phyloP scores from a whole-genome alignment of 1,140 invertebrate genomes.

The Adoxophyes honmai region DNA sequence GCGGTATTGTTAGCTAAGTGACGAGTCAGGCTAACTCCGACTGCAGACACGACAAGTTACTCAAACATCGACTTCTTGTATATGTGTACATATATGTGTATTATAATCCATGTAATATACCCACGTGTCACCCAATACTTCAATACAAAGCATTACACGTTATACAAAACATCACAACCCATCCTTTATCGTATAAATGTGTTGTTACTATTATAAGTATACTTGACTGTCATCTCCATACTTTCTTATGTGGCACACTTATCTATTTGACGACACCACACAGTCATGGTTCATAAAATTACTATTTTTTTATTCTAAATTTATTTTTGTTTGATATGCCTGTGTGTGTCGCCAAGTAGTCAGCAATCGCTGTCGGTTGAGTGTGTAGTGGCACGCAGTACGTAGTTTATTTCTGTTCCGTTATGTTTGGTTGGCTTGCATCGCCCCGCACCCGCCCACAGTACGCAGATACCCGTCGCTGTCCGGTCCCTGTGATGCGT shows the following conservation, averaged over 20 bases:
- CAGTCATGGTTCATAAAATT: no score
- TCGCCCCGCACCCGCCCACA: constrained; percentile 28
- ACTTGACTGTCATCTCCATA: no score
- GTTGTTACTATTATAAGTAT: no score
- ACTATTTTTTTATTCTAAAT: no score
- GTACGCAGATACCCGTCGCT: no score
- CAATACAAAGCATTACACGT: no score
- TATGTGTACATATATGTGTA: background rate
- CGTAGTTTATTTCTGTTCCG: constrained; percentile 27
- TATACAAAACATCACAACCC: no score
- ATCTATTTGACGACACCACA: no score
- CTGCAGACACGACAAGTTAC: background rate
- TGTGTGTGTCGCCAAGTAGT: background rate
- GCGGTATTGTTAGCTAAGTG: no score
- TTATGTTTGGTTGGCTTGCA: constrained; percentile 42
- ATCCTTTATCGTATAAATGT: no score
- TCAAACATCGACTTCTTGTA: background rate
- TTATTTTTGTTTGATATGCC: background rate
- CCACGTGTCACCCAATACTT: background rate
- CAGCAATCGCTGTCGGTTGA: background rate
- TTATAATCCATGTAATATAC: background rate
- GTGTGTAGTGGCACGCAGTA: constrained; percentile 33
- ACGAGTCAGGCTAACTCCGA: background rate
- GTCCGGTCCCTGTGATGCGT: constrained; percentile 17
- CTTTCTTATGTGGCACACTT: no score